Percentiles rank a stretch among this genome's conserved stretches.
These are phyloP conservation scores for Lithophane semibrunnea DNA, from an alignment of 2,888 invertebrate species.

Conservation along the genomic window DNA sequence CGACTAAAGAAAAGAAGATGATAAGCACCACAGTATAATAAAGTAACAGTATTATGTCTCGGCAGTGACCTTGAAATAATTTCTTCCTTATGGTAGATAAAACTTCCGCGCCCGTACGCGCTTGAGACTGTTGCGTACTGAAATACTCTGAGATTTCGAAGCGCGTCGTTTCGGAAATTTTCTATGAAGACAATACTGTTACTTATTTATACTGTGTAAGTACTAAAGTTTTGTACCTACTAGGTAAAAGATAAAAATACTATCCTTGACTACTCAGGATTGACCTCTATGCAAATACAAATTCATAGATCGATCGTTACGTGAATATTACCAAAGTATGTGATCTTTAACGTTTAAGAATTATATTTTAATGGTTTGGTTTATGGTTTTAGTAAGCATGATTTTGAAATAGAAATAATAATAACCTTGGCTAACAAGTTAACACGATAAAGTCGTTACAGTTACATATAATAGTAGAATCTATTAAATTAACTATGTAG, in stretches of 20 bases:
- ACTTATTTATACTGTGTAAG: no score
- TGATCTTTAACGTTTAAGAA: neutral
- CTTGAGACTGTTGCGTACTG: no score
- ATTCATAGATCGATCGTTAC: no score
- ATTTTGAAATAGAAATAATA: slow-evolving; percentile 12
- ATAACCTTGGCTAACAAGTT: slow-evolving; percentile 22
- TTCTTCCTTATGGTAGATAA: no score
- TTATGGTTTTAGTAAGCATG: neutral
- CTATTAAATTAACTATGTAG: slow-evolving; percentile 23
- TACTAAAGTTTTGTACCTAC: neutral
- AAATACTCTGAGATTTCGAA: no score
- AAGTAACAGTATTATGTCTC: no score
- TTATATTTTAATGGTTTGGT: no score
- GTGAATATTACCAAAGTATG: no score
- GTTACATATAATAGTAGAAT: neutral
- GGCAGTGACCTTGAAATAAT: no score
- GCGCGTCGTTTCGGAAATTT: no score
- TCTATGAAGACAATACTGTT: no score
- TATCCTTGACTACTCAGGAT: neutral
- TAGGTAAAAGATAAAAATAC: neutral
- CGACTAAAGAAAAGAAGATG: neutral
- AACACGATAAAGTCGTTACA: slow-evolving; percentile 15
- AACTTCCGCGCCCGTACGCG: no score
- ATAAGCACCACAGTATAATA: neutral
- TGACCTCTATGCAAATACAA: neutral